Evolutionary conservation across 2,113 vertebrate species (phyloP).

Genomic region (Campylorhamphus procurvoides): DNA sequence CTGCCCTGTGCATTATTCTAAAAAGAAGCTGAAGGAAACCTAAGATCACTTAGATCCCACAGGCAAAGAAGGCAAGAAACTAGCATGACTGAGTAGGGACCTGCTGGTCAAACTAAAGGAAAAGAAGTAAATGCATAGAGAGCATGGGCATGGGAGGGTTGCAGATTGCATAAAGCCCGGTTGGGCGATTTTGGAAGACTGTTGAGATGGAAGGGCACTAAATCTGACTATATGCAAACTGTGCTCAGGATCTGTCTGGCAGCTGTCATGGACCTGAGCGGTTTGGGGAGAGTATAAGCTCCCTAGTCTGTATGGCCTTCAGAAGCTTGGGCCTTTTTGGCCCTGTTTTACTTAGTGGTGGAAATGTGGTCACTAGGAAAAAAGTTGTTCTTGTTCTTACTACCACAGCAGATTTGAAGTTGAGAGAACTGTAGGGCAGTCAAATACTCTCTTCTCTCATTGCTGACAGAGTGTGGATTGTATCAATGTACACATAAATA

Average conservation of each 20-base stretch:
- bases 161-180: not conserved
- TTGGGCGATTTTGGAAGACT: not conserved
- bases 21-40: not conserved
- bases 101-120: not conserved
- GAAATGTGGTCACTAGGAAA: not conserved
- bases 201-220: not conserved
- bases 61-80: not conserved
- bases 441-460: not conserved
- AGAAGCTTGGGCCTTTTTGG: not conserved
- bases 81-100: not conserved
- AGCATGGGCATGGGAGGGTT: not conserved
- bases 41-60: not conserved
- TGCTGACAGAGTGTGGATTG: not conserved
- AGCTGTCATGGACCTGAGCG: not conserved
- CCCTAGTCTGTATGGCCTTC: not conserved
- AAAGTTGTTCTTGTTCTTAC: not conserved
- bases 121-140: not conserved
- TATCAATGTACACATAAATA: not conserved
- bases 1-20: not conserved
- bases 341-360: not conserved
- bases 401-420: not conserved
- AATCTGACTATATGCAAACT: not conserved
- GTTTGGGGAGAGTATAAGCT: not conserved
- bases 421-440: not conserved
- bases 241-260: not conserved